These are phyloP conservation scores for Eclectus roratus DNA, from an alignment of 2,113 vertebrate genomes.

Conservation along the genomic window DNA sequence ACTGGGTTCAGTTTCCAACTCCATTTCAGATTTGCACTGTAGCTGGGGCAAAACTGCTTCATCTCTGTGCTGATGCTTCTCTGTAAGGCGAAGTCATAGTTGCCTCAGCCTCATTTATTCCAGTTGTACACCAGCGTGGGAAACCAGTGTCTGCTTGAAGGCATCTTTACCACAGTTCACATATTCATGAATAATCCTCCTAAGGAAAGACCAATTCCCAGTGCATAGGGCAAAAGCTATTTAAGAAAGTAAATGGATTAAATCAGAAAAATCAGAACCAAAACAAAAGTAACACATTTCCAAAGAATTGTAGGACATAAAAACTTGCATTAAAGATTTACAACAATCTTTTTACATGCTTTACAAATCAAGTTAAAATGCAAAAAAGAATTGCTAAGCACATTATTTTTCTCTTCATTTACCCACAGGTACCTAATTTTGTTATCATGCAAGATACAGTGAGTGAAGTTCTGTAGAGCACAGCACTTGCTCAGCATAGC, in stretches of 20 bases:
- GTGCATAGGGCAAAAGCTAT: neutral
- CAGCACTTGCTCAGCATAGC: neutral
- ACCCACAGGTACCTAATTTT: neutral
- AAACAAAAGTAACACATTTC: neutral
- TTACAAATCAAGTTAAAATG: neutral
- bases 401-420: neutral
- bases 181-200: neutral
- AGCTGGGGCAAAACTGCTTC: neutral
- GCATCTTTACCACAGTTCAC: neutral
- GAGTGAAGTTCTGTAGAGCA: neutral
- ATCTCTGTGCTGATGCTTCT: neutral
- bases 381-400: neutral
- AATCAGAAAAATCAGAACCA: neutral
- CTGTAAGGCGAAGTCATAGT: neutral
- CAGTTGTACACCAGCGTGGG: neutral
- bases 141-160: neutral
- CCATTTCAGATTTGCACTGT: neutral
- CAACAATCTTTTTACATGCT: neutral
- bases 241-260: neutral
- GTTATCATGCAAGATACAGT: neutral
- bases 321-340: neutral
- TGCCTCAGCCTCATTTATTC: neutral
- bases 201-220: neutral
- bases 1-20: neutral
- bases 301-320: neutral